Evolutionary conservation across 2,113 vertebrate genomes (phyloP).

Genomic region (Daphoenositta chrysoptera): DNA sequence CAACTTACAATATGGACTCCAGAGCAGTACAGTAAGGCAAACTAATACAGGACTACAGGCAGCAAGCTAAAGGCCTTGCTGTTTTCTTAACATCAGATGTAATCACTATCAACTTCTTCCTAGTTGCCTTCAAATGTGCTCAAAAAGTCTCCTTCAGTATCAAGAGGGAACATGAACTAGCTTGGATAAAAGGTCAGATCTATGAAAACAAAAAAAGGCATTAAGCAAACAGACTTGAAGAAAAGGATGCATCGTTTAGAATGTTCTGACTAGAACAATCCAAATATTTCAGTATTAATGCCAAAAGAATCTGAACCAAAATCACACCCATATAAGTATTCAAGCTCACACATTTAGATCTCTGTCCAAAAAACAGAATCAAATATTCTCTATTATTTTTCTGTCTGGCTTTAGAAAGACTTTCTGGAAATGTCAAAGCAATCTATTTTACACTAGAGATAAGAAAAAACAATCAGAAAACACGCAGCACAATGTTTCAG

Average conservation of each 20-base stretch:
- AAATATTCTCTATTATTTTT: slow-evolving; percentile 43
- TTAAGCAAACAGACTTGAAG: background rate
- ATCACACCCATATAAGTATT: slow-evolving; percentile 37
- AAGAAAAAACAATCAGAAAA: slow-evolving; percentile 26
- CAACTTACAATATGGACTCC: background rate
- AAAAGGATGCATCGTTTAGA: slow-evolving; percentile 1
- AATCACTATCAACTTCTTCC: background rate
- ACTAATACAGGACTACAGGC: background rate
- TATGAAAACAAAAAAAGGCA: background rate
- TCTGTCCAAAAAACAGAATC: slow-evolving; percentile 42
- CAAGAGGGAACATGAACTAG: background rate
- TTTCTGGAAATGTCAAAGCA: slow-evolving; percentile 46
- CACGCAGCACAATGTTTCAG: background rate
- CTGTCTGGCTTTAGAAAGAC: slow-evolving; percentile 10
- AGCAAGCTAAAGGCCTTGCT: background rate
- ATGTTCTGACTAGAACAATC: slow-evolving; percentile 21
- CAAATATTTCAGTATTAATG: slow-evolving; percentile 8
- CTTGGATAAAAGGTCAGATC: background rate
- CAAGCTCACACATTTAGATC: slow-evolving; percentile 1
- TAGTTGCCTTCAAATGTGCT: background rate
- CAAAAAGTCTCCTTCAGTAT: background rate
- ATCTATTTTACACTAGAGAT: slow-evolving; percentile 24
- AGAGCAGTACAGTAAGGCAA: background rate
- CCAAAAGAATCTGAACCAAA: slow-evolving; percentile 50
- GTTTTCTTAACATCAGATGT: background rate